phyloP scores from a whole-genome alignment of 92 coral and sea anemone species.

The Isaurus tuberculatus region DNA sequence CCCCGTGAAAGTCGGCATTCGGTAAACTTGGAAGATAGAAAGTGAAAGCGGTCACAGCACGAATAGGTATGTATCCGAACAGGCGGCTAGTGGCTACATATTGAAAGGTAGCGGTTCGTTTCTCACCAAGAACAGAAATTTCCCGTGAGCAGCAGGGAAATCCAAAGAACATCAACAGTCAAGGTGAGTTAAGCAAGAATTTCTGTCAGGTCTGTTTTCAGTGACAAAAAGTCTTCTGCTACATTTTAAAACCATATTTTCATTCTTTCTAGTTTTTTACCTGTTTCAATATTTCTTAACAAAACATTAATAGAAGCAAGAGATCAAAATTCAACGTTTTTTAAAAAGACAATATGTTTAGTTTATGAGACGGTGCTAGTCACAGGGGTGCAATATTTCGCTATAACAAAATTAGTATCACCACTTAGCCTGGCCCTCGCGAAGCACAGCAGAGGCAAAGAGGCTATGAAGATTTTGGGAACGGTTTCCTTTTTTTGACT shows the following conservation, averaged over 20 bases:
- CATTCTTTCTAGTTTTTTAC: neutral
- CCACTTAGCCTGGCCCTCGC: conserved; percentile 15
- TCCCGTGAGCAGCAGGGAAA: conserved; percentile 7
- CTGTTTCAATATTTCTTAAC: neutral
- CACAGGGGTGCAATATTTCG: conserved; percentile 20
- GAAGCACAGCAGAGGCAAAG: conserved; percentile 44
- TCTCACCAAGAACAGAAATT: conserved; percentile 9
- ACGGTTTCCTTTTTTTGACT: conserved; percentile 21
- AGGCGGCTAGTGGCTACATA: neutral
- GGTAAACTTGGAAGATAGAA: conserved; percentile 20
- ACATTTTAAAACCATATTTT: neutral
- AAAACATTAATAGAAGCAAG: neutral
- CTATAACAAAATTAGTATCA: neutral
- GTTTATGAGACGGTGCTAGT: neutral
- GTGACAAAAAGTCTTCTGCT: neutral
- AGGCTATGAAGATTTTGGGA: conserved; percentile 12
- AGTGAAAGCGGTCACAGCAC: conserved; percentile 21
- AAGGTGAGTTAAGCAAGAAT: conserved; percentile 11
- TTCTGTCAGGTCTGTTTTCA: neutral
- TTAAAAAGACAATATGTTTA: conserved; percentile 1
- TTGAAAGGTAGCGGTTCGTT: neutral
- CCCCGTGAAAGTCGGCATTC: conserved; percentile 31
- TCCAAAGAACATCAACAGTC: neutral
- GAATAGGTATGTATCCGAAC: neutral
- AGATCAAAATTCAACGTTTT: neutral